A percentile compares a stretch with the other conserved stretches of the same genome.
Conservation (phyloP, 1,140 invertebrate genomes). For the Phortica variegata region DNA sequence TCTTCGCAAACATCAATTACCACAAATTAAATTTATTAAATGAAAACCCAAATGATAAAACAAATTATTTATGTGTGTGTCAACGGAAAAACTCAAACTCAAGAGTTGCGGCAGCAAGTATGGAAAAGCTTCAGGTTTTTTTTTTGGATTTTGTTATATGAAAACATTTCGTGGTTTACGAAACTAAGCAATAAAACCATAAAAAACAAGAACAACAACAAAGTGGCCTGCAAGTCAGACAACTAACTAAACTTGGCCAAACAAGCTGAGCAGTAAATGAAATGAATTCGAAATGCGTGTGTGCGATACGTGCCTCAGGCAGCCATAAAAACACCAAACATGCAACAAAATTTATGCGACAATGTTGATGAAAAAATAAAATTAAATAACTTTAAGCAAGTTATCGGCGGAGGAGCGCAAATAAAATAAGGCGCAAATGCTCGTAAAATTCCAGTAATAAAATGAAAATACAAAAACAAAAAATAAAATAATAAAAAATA, state of each 20-base stretch:
- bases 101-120: no score
- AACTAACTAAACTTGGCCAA: constrained; percentile 9
- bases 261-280: constrained; percentile 38
- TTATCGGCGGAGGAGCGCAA: no score
- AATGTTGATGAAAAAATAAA: constrained; percentile 37
- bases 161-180: no score
- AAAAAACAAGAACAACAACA: constrained; percentile 29
- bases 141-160: no score
- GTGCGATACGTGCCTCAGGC: constrained; percentile 27
- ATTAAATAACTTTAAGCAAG: no score
- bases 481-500: no score
- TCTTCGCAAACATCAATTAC: constrained; percentile 36
- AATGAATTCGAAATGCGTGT: constrained; percentile 45
- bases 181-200: constrained; percentile 27
- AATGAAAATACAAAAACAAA: no score
- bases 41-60: constrained; percentile 36
- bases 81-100: no score
- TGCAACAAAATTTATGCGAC: constrained; percentile 53
- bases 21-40: constrained; percentile 54
- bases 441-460: no score
- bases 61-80: constrained; percentile 47
- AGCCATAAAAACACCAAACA: constrained; percentile 38
- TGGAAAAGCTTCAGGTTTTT: no score
- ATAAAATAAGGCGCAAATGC: no score
- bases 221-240: constrained; percentile 14